Evolutionary conservation across 2,888 invertebrate species (phyloP).

Genomic region (Anagyrus pseudococci): DNA sequence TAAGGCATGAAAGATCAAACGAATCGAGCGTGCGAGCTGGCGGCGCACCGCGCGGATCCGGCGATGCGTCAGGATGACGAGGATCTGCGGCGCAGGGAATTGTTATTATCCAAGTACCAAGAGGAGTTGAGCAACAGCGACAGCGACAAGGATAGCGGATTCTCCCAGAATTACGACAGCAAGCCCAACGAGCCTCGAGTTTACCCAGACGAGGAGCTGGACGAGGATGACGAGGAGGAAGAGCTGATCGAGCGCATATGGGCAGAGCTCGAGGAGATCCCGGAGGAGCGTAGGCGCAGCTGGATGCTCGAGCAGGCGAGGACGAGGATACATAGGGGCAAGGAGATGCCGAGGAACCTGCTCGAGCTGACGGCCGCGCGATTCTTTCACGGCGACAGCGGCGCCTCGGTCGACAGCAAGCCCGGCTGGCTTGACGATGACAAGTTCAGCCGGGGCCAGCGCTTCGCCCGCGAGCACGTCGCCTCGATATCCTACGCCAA

Average conservation of each 20-base stretch:
- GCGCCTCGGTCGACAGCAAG: slow-evolving; percentile 41
- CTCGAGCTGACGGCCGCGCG: slow-evolving; percentile 5
- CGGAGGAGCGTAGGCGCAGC: slow-evolving; percentile 10
- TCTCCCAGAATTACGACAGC: background rate
- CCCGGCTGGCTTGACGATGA: slow-evolving; percentile 62
- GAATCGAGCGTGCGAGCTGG: background rate
- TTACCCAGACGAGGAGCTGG: background rate
- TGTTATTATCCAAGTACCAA: too few relatives aligned
- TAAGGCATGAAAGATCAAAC: slow-evolving; percentile 22
- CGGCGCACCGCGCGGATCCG: background rate
- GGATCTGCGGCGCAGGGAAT: background rate
- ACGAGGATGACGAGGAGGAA: background rate
- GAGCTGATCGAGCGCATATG: background rate
- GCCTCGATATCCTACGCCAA: slow-evolving; percentile 56
- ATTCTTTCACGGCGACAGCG: slow-evolving; percentile 45
- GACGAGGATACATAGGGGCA: too few relatives aligned
- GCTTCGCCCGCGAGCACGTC: slow-evolving; percentile 60
- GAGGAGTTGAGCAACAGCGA: slow-evolving; percentile 14
- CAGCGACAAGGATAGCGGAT: slow-evolving; percentile 28
- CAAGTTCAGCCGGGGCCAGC: slow-evolving; percentile 61
- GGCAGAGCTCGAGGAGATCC: slow-evolving; percentile 13
- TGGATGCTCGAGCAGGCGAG: background rate
- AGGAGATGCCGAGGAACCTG: slow-evolving; percentile 15
- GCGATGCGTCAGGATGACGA: background rate
- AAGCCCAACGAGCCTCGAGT: background rate